Evolutionary conservation across 1,140 invertebrate species (phyloP).

Genomic region (Orius insidiosus): DNA sequence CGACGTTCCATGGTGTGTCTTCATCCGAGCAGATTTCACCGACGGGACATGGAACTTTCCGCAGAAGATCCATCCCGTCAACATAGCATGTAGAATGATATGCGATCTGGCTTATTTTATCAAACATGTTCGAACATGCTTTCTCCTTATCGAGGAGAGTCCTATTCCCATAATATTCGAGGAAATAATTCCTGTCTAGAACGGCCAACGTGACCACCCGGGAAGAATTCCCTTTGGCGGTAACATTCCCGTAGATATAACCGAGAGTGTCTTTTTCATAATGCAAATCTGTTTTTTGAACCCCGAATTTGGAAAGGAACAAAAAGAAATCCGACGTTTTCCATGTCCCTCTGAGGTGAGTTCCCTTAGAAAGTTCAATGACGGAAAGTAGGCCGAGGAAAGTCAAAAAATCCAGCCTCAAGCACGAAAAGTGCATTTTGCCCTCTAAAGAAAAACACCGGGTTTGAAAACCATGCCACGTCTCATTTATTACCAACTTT

Average conservation of each 20-base stretch:
- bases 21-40: slow-evolving; percentile 71
- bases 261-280: slow-evolving; percentile 66
- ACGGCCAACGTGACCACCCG: slow-evolving; percentile 69
- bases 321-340: slow-evolving; percentile 64
- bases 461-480: no score
- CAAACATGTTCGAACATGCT: slow-evolving; percentile 72
- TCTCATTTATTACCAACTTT: no score
- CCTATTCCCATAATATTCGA: slow-evolving; percentile 73
- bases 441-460: no score
- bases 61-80: slow-evolving; percentile 71
- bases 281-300: slow-evolving; percentile 85
- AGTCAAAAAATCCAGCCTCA: no score
- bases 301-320: slow-evolving; percentile 87
- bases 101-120: slow-evolving; percentile 57
- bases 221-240: slow-evolving; percentile 42
- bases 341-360: slow-evolving; percentile 44
- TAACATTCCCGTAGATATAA: slow-evolving; percentile 90
- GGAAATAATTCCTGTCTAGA: slow-evolving; percentile 68
- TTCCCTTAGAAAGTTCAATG: slow-evolving; percentile 17
- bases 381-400: no score
- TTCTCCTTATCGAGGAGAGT: slow-evolving; percentile 36
- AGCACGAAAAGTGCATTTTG: no score
- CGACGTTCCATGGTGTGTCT: slow-evolving; percentile 64
- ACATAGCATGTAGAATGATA: slow-evolving; percentile 69
- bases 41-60: slow-evolving; percentile 68